Percentiles rank a stretch among this genome's conserved stretches.
Evolutionary conservation across 2,797 vertebrate genomes (phyloP).

Genomic region (Propithecus perrieri): DNA sequence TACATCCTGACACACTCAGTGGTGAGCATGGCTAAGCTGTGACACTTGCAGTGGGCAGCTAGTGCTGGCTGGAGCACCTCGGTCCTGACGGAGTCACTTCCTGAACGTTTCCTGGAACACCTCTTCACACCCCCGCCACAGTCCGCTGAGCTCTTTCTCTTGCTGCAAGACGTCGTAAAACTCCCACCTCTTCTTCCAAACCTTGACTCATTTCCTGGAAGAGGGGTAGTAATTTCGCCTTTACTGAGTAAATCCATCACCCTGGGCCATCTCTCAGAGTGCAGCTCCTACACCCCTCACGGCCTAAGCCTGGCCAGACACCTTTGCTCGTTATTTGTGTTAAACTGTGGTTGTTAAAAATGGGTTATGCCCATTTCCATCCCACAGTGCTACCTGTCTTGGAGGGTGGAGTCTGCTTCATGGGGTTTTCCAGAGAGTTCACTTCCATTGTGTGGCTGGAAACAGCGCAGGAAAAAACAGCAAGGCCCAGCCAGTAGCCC

Average conservation of each 20-base stretch:
- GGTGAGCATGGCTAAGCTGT: neutral
- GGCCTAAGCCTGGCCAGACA: neutral
- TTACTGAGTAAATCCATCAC: neutral
- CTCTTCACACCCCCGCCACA: neutral
- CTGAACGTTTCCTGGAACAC: neutral
- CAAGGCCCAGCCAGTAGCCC: neutral
- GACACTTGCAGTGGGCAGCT: neutral
- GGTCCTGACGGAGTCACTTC: neutral
- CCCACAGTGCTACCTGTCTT: neutral
- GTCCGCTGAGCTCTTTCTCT: neutral
- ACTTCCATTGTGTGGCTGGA: neutral
- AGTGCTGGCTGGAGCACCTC: neutral
- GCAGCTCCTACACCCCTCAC: neutral
- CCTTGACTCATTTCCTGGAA: constrained; percentile 47
- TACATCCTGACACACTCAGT: neutral
- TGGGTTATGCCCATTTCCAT: neutral
- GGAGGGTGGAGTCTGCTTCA: neutral
- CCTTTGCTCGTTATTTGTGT: neutral
- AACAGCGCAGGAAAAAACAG: neutral
- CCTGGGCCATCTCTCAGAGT: neutral
- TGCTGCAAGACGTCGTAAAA: neutral
- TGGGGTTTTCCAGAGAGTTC: neutral
- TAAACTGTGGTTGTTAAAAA: neutral
- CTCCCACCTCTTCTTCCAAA: neutral
- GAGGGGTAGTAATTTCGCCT: neutral